Evolutionary conservation across 2,888 invertebrate species (phyloP), one percentile per base, ranked within the genome.

Genomic region (Buathra laborator): DNA sequence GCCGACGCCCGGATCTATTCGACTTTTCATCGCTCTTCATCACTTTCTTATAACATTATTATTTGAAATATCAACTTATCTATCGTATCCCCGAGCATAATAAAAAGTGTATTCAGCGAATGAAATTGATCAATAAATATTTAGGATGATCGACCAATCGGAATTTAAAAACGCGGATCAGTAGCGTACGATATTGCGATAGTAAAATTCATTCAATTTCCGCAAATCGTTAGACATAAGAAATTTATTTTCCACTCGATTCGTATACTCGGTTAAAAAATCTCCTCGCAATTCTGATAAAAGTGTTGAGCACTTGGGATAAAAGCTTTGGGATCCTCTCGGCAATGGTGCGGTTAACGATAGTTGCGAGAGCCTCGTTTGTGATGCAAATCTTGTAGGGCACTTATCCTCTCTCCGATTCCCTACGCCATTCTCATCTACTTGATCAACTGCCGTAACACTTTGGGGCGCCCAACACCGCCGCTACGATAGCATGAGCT

Each of bases 201-300:
- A 56, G 44, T 56, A n/a, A 59, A 29, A 59, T 72, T 59, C 24
- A n/a, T 59, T 43, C 44, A 72, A 72, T 44, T 29, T 59, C 59
- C 72, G 56, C 24, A 3, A 10, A 72, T 19, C 44, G 14, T 44
- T 37, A 56, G 12, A 24, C 9, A 24, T 12, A 10, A 19, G 56
- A 56, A 56, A 56, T 56, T 24, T 4, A 56, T 56, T 24, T 19
- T 19, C 10, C 56, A 24, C 19, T 24, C 56, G 56, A 10, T 19
- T 12, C 37, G 5, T 37, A 37, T 37, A 9, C 37, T 37, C 37
- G 37, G 56, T 19, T 24, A 2, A 19, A 24, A 24, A 24, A 56
- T 9, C 24, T 24, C 37, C 9, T 37, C 37, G 9, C 24, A 24
- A 56, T 56, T 19, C 24, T 56, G 24, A 56, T 56, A 24, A 56